Evolutionary conservation across 2,797 vertebrate genomes (phyloP).

Genomic region (Dendrocincla tyrannina): DNA sequence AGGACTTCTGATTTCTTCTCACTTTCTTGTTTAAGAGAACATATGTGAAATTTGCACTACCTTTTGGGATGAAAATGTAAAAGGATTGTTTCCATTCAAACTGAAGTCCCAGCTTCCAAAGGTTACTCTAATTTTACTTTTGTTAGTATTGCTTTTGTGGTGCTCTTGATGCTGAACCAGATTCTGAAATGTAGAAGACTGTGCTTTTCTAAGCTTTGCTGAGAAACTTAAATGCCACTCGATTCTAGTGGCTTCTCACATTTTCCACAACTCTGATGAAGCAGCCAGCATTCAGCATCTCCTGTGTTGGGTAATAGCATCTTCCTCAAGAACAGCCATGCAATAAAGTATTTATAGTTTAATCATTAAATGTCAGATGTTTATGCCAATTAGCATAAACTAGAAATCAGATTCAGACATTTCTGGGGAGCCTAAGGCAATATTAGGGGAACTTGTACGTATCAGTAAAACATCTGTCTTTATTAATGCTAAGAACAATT

Average conservation of each 20-base stretch:
- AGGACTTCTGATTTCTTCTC: not conserved
- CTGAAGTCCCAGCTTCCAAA: not conserved
- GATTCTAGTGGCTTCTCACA: not conserved
- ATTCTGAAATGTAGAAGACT: not conserved
- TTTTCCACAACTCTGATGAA: not conserved
- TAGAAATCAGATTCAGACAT: not conserved
- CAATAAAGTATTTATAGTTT: not conserved
- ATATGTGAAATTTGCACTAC: not conserved
- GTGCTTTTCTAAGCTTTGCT: not conserved
- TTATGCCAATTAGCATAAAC: not conserved
- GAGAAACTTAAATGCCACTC: not conserved
- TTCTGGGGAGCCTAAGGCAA: not conserved
- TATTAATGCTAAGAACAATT: not conserved
- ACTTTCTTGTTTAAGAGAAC: not conserved
- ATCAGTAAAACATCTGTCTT: not conserved
- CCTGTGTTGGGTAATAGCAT: not conserved
- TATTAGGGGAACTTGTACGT: not conserved
- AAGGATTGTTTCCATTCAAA: not conserved
- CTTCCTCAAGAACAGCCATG: not conserved
- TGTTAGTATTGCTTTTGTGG: not conserved
- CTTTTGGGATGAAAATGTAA: not conserved
- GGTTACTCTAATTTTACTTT: not conserved
- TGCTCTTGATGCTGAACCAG: not conserved
- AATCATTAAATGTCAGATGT: not conserved
- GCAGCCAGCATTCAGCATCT: not conserved